Evolutionary conservation across 2,888 invertebrate genomes (phyloP).

Genomic region (Andrena trimmerana): DNA sequence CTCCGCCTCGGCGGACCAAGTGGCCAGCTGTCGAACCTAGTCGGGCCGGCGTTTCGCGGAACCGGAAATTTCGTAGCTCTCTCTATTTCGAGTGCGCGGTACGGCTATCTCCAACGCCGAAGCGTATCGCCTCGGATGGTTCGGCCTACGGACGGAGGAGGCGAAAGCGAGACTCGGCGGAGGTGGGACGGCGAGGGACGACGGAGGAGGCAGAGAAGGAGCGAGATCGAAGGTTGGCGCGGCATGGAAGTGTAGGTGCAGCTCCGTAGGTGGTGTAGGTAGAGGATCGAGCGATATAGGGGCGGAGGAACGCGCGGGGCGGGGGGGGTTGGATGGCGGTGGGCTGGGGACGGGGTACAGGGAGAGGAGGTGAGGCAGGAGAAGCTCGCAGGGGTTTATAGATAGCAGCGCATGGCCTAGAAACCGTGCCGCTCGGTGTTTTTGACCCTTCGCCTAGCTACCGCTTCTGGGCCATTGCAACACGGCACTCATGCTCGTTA

Average conservation of each 20-base stretch:
- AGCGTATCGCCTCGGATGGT: conserved; percentile 39
- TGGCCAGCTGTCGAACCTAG: background rate
- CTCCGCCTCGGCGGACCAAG: background rate
- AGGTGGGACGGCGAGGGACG: conserved; percentile 21
- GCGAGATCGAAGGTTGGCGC: conserved; percentile 47
- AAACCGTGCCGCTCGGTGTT: conserved; percentile 85
- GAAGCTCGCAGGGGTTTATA: conserved; percentile 84
- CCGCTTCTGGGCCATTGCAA: conserved; percentile 85
- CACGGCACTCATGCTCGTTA: conserved; percentile 75
- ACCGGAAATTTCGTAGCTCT: conserved; percentile 71
- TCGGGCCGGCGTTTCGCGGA: conserved; percentile 55
- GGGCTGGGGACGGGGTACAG: conserved; percentile 35
- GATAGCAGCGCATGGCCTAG: conserved; percentile 85
- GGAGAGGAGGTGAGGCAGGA: conserved; percentile 52
- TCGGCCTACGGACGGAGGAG: conserved; percentile 43
- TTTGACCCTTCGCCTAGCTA: conserved; percentile 85
- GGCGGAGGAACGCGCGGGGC: conserved; percentile 35
- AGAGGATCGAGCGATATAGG: conserved; percentile 59
- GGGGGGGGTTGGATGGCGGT: conserved; percentile 26
- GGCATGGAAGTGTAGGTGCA: conserved; percentile 59
- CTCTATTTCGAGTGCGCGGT: conserved; percentile 68
- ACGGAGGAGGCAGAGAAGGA: conserved; percentile 32
- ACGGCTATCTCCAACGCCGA: conserved; percentile 44
- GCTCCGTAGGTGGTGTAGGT: conserved; percentile 69
- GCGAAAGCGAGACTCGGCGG: conserved; percentile 45